phyloP scores from a whole-genome alignment of 1,140 invertebrate species.

The Drosophila lacteicornis region DNA sequence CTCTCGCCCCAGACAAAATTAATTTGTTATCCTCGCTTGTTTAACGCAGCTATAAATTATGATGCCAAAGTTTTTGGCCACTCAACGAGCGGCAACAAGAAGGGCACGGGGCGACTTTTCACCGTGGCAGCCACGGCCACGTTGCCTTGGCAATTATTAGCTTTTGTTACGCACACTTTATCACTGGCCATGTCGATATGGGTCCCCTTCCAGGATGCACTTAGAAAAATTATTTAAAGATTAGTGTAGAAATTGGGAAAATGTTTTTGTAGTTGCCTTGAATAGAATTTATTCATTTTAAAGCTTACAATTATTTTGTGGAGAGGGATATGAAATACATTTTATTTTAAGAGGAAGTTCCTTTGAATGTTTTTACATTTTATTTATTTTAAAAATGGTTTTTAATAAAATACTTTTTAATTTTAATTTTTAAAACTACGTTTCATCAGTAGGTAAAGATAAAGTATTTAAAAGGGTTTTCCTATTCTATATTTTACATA shows the following conservation, averaged over 20 bases:
- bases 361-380: too few relatives aligned
- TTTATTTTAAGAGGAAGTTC: too few relatives aligned
- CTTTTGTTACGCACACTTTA: conserved; percentile 83
- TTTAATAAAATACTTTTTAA: too few relatives aligned
- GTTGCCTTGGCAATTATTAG: conserved; percentile 80
- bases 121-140: conserved; percentile 65
- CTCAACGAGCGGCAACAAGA: conserved; percentile 69
- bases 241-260: not conserved
- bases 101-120: conserved; percentile 53
- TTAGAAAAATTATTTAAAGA: not conserved
- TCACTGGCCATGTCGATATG: conserved; percentile 78
- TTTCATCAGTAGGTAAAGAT: too few relatives aligned
- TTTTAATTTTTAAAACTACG: too few relatives aligned
- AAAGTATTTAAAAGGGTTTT: too few relatives aligned
- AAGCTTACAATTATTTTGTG: not conserved
- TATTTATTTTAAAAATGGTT: too few relatives aligned
- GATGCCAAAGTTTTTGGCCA: conserved; percentile 81
- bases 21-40: conserved; percentile 83
- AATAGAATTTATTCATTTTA: not conserved
- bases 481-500: too few relatives aligned
- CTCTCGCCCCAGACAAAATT: conserved; percentile 73
- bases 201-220: conserved; percentile 1
- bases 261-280: not conserved
- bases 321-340: too few relatives aligned
- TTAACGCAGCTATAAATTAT: conserved; percentile 84